Percentiles rank a stretch among this genome's conserved stretches.
These are phyloP conservation scores for Calcarius lapponicus DNA, from an alignment of 2,797 vertebrate genomes.

Conservation along the genomic window DNA sequence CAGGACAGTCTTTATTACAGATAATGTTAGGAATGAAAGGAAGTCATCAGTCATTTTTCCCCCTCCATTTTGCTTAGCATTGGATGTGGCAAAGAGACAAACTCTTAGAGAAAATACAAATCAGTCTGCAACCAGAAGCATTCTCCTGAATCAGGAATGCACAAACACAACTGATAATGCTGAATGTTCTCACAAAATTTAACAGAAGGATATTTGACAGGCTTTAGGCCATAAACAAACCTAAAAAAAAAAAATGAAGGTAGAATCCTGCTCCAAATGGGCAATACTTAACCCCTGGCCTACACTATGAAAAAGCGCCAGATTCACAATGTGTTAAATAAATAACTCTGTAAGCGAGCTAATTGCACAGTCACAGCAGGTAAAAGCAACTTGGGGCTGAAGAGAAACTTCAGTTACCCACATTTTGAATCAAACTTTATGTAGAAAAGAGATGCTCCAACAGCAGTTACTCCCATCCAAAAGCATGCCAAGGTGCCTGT, in stretches of 20 bases:
- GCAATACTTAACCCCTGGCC: neutral
- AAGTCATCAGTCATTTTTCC: neutral
- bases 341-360: neutral
- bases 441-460: neutral
- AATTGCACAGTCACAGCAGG: neutral
- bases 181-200: neutral
- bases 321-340: neutral
- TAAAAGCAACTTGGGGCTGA: neutral
- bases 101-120: neutral
- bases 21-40: neutral
- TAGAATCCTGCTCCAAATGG: neutral
- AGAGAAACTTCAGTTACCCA: neutral
- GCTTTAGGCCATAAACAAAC: neutral
- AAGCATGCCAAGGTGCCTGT: neutral
- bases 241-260: neutral
- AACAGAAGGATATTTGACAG: neutral
- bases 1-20: neutral
- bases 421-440: neutral
- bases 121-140: neutral
- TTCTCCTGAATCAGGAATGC: neutral
- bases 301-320: neutral
- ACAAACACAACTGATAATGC: neutral
- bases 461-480: neutral
- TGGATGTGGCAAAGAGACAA: neutral
- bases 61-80: neutral